These are phyloP conservation scores for Synanthedon vespiformis DNA, from an alignment of 2,888 invertebrate species.

Conservation along the genomic window DNA sequence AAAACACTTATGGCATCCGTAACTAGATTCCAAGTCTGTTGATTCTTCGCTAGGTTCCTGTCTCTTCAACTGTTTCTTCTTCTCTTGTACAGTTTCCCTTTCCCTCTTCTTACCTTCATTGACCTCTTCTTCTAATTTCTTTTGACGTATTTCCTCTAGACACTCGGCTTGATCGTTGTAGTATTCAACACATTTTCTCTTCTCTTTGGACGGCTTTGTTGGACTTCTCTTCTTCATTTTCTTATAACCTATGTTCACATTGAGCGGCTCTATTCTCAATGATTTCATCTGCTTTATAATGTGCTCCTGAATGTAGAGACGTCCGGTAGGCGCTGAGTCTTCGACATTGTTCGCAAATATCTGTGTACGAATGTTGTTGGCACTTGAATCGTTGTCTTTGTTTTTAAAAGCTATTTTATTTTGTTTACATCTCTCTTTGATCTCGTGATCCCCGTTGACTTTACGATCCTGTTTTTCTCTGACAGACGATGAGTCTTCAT, in stretches of 20 bases:
- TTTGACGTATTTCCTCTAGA: conserved; percentile 60
- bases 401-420: conserved; percentile 42
- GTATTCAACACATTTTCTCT: conserved; percentile 64
- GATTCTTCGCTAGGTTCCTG: conserved; percentile 58
- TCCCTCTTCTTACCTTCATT: conserved; percentile 45
- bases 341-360: conserved; percentile 31
- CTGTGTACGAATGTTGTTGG: conserved; percentile 35
- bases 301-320: conserved; percentile 58
- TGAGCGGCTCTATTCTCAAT: conserved; percentile 53
- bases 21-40: conserved; percentile 45
- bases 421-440: conserved; percentile 58
- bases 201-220: conserved; percentile 51
- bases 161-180: conserved; percentile 75
- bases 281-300: conserved; percentile 66
- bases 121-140: conserved; percentile 47
- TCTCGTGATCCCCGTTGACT: conserved; percentile 43
- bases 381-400: conserved; percentile 48
- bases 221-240: conserved; percentile 46
- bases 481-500: conserved; percentile 65
- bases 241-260: conserved; percentile 45
- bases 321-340: conserved; percentile 33
- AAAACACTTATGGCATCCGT: conserved; percentile 64
- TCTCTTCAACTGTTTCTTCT: conserved; percentile 34
- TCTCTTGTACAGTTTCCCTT: conserved; percentile 43
- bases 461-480: conserved; percentile 54